Evolutionary conservation across 2,797 vertebrate species (phyloP).

Genomic region (Hyperoplus immaculatus): DNA sequence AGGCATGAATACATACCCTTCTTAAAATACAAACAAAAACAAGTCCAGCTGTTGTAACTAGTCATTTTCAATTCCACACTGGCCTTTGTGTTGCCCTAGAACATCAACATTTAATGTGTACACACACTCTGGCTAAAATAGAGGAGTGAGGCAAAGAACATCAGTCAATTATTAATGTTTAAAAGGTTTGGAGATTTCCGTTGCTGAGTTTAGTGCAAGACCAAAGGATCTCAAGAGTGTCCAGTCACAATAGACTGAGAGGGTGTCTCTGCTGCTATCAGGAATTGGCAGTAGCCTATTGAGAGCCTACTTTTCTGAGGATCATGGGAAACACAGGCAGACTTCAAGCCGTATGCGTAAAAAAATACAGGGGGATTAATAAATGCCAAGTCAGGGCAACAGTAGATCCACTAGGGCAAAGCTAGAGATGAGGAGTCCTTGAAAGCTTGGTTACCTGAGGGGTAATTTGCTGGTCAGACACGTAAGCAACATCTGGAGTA

Average conservation of each 20-base stretch:
- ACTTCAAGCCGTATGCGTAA: constrained; percentile 3
- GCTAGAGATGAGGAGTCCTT: constrained; percentile 45
- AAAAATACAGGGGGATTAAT: constrained; percentile 19
- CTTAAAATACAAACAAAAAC: constrained; percentile 25
- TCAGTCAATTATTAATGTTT: constrained; percentile 87
- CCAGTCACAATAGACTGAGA: constrained; percentile 27
- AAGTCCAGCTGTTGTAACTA: constrained; percentile 3
- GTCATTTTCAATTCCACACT: constrained; percentile 12
- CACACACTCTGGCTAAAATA: constrained; percentile 75
- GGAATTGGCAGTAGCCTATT: constrained; percentile 7
- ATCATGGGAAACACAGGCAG: constrained; percentile 13
- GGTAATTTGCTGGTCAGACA: constrained; percentile 56
- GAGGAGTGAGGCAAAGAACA: constrained; percentile 63
- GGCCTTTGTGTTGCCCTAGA: constrained; percentile 49
- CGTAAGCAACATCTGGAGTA: constrained; percentile 68
- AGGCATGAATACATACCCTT: neutral
- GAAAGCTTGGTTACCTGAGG: constrained; percentile 62
- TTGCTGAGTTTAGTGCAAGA: constrained; percentile 65
- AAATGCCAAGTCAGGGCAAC: constrained; percentile 34
- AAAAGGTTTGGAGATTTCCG: constrained; percentile 78
- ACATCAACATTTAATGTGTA: constrained; percentile 79
- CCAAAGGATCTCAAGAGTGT: constrained; percentile 31
- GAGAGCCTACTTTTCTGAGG: constrained; percentile 27
- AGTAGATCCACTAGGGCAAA: constrained; percentile 14
- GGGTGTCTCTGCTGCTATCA: constrained; percentile 12